Percentiles rank a stretch among this genome's conserved stretches.
These are phyloP conservation scores for Antitype chi DNA, from an alignment of 2,888 invertebrate genomes.

Conservation along the genomic window DNA sequence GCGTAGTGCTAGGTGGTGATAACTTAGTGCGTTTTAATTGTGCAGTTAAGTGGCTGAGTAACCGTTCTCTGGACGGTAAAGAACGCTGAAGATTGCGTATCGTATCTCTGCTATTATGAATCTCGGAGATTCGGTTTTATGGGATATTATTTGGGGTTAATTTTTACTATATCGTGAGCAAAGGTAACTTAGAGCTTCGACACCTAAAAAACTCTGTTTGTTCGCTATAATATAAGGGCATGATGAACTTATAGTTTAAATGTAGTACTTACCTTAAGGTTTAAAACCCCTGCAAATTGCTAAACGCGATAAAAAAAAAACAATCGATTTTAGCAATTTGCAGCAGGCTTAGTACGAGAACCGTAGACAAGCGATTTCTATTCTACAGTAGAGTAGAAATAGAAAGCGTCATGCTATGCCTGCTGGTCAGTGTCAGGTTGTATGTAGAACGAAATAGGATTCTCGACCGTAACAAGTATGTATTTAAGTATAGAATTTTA, in stretches of 20 bases:
- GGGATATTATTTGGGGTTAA: slow-evolving; percentile 8
- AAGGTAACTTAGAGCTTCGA: not conserved
- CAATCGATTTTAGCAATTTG: too few species aligned
- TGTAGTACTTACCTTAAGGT: not conserved
- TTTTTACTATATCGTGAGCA: not conserved
- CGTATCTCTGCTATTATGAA: slow-evolving; percentile 50
- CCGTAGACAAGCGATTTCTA: too few species aligned
- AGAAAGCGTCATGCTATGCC: too few species aligned
- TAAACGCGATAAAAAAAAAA: too few species aligned
- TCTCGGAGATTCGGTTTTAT: slow-evolving; percentile 30
- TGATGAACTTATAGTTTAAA: not conserved
- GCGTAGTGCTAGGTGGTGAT: slow-evolving; percentile 78
- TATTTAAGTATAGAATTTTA: too few species aligned
- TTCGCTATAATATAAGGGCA: too few species aligned
- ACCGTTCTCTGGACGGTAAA: slow-evolving; percentile 58
- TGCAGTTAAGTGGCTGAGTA: slow-evolving; percentile 65
- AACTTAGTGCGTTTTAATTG: slow-evolving; percentile 71
- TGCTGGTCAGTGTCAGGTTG: too few species aligned
- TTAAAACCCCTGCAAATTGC: not conserved
- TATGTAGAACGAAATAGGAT: too few species aligned
- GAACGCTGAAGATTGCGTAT: slow-evolving; percentile 59
- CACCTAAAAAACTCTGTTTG: not conserved
- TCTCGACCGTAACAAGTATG: too few species aligned
- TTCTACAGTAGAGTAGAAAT: too few species aligned
- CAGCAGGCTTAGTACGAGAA: too few species aligned